These are phyloP conservation scores for Ephestia elutella DNA, from an alignment of 1,140 invertebrate species.

Conservation along the genomic window DNA sequence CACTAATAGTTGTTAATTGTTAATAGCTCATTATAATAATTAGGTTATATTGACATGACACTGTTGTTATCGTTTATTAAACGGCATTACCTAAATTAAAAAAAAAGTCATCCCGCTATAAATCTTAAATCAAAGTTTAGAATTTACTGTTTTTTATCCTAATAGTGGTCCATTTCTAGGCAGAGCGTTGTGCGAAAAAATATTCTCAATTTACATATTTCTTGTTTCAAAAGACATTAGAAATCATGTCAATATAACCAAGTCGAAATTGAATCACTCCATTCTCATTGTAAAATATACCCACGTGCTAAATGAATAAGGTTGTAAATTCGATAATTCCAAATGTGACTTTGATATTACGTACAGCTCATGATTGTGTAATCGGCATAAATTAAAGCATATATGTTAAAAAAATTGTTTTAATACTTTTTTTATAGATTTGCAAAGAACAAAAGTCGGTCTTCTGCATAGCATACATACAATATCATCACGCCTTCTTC, in stretches of 20 bases:
- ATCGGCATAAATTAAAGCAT: constrained; percentile 66
- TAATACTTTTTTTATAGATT: not conserved
- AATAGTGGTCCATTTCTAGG: too few relatives aligned
- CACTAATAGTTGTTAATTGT: not conserved
- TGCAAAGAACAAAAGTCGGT: too few relatives aligned
- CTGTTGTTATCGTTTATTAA: too few relatives aligned
- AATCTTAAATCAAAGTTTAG: too few relatives aligned
- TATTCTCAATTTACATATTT: too few relatives aligned
- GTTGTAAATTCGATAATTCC: constrained; percentile 68
- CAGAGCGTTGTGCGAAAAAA: too few relatives aligned
- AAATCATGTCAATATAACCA: not conserved
- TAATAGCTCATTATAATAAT: not conserved
- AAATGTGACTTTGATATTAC: constrained; percentile 69
- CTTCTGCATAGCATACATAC: too few relatives aligned
- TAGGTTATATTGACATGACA: not conserved
- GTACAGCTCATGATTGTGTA: constrained; percentile 63
- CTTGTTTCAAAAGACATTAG: too few relatives aligned
- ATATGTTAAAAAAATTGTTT: constrained; percentile 57
- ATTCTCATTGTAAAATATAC: constrained; percentile 53
- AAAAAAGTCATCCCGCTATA: too few relatives aligned
- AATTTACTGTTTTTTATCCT: too few relatives aligned
- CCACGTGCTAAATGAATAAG: constrained; percentile 49
- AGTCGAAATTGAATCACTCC: constrained; percentile 11
- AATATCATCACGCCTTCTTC: too few relatives aligned
- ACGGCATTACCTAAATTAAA: too few relatives aligned